A percentile compares a stretch with the other conserved stretches of the same genome.
Conservation (phyloP, 2,113 vertebrate species). For the Fulmarus glacialis region DNA sequence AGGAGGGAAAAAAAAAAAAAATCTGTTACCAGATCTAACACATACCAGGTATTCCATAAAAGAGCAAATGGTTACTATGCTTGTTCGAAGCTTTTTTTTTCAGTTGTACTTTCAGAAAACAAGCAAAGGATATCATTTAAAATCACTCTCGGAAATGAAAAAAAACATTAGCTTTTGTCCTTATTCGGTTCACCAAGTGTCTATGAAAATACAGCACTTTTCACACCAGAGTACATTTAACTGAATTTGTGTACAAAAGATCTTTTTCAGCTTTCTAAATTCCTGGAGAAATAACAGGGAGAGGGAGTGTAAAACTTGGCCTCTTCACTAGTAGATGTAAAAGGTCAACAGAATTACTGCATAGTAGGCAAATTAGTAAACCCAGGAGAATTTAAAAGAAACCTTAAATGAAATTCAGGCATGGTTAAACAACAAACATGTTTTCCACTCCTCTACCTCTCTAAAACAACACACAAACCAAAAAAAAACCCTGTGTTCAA, state of each 20-base stretch:
- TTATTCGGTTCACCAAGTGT: not conserved
- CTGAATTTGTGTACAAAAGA: not conserved
- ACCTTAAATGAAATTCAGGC: not conserved
- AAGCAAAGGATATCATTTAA: not conserved
- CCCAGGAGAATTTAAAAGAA: not conserved
- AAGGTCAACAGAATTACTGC: not conserved
- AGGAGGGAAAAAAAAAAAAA: not conserved
- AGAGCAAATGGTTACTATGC: not conserved
- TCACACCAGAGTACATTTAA: not conserved
- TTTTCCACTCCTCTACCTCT: not conserved
- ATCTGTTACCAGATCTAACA: not conserved
- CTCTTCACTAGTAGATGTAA: not conserved
- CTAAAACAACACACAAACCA: not conserved
- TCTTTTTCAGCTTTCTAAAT: not conserved
- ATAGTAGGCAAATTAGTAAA: not conserved
- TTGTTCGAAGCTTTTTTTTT: not conserved
- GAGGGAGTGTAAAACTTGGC: not conserved
- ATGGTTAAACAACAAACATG: not conserved
- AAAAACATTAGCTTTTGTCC: not conserved
- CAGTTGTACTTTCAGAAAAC: not conserved
- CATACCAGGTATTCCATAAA: not conserved
- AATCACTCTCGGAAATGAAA: not conserved
- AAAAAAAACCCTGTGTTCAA: not conserved
- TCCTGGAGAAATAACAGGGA: not conserved
- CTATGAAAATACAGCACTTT: not conserved